Base-by-base conservation (phyloP, 2,113 vertebrate genomes). In the Malaclemys terrapin region DNA sequence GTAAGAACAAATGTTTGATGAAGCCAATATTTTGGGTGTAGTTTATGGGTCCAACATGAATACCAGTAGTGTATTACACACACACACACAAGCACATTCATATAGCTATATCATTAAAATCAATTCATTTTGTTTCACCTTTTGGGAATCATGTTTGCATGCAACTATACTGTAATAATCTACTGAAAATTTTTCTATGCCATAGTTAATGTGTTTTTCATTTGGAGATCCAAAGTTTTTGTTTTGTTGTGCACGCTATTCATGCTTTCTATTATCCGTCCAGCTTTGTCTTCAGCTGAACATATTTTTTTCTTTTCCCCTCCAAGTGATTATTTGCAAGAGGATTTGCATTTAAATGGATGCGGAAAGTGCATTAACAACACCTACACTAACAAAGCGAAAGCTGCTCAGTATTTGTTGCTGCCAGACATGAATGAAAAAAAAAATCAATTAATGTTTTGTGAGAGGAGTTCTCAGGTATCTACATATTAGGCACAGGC, bases 331-430 rank as follows among this genome's bases (percentile, higher is more conserved):
- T 97, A 98, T 98, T 98, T 98, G 96, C 96, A 97, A 96, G 95
- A 97, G 84, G 86, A 98, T 98, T 98, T 98, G 97, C 97, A 98
- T 98, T 98, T 98, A 98, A 98, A 98, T 98, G 91, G 96, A 86
- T 97, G 85, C 79, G 85, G 91, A 98, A 97, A 96, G 93, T 97
- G 88, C 95, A 97, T 97, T 98, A 98, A 98, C 95, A 98, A 95
- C 97, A 98, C 95, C 93, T 98, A 97, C 85, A 91, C 91, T 95
- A 96, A 97, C 96, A 97, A 94, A 96, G 94, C 81, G 94, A 97
- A 98, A 94, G 80, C 95, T 96, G 89, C 84, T 96, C 84, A 35
- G 47, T 94, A 90, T 97, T 97, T 96, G 90, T 97, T 95, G 90
- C 93, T 95, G 95, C 45, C 91, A 98, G 93, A 98, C 86, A 93